Percentiles rank a stretch among this genome's conserved stretches.
These are phyloP conservation scores for Gadopsis marmoratus DNA, from an alignment of 2,797 vertebrate species.

Conservation along the genomic window DNA sequence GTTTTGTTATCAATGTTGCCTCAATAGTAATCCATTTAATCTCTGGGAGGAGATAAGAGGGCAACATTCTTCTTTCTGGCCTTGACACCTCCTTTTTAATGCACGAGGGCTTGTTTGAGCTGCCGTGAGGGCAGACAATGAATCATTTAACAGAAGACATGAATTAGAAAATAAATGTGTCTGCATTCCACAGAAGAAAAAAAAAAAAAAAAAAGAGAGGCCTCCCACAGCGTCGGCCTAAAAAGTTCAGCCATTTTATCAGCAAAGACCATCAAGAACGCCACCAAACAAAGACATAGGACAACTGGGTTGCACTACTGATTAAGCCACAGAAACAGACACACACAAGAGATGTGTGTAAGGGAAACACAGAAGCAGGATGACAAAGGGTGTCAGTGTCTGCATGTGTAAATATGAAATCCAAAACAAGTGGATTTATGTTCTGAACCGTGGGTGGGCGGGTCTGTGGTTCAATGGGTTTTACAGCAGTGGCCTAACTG, in stretches of 20 bases:
- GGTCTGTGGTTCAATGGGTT: constrained; percentile 21
- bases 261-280: constrained; percentile 23
- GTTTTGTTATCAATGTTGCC: constrained; percentile 11
- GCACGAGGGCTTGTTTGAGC: constrained; percentile 18
- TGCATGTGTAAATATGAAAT: constrained; percentile 29
- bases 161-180: constrained; percentile 49
- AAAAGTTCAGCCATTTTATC: constrained; percentile 38
- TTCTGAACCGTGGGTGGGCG: constrained; percentile 37
- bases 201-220: neutral
- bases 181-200: constrained; percentile 39
- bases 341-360: constrained; percentile 1
- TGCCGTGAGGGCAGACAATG: constrained; percentile 32
- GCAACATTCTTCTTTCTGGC: constrained; percentile 21
- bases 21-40: constrained; percentile 22
- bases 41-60: constrained; percentile 31
- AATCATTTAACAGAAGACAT: constrained; percentile 34
- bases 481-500: constrained; percentile 8
- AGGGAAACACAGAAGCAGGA: constrained; percentile 5
- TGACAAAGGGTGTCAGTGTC: constrained; percentile 23
- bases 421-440: constrained; percentile 40
- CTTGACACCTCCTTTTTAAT: constrained; percentile 32
- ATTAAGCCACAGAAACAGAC: constrained; percentile 13
- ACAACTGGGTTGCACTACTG: constrained; percentile 12
- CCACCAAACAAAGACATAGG: constrained; percentile 22
- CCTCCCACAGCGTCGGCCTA: constrained; percentile 11